Evolutionary conservation across 2,888 invertebrate genomes (phyloP).

Genomic region (Dynastes tityus): DNA sequence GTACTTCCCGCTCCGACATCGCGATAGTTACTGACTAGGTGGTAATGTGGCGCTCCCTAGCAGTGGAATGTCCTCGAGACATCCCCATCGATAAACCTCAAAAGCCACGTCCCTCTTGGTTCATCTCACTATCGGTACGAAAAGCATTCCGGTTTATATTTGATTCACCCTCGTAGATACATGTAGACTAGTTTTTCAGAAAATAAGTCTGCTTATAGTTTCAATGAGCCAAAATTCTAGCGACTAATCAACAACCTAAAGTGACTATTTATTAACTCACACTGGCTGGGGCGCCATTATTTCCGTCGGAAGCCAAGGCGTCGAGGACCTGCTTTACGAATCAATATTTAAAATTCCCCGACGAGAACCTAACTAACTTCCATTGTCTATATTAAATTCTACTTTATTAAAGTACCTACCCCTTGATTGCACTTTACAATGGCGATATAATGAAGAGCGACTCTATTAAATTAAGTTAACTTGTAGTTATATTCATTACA

Average conservation of each 20-base stretch:
- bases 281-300: not conserved
- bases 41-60: no score
- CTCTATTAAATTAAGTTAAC: constrained; percentile 34
- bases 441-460: constrained; percentile 31
- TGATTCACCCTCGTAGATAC: no score
- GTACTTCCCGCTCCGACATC: no score
- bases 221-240: not conserved
- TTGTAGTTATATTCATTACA: constrained; percentile 30
- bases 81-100: no score
- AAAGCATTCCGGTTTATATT: no score
- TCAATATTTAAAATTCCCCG: constrained; percentile 29
- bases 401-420: constrained; percentile 15
- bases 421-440: constrained; percentile 21
- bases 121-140: no score
- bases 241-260: not conserved
- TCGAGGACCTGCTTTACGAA: not conserved
- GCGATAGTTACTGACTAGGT: no score
- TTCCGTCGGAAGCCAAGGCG: not conserved
- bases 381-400: constrained; percentile 36
- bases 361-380: constrained; percentile 30
- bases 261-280: not conserved
- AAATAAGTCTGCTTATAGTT: no score
- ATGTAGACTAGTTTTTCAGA: no score
- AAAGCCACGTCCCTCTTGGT: no score
- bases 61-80: no score